Percentiles rank a stretch among this genome's conserved stretches.
phyloP scores from a whole-genome alignment of 2,888 invertebrate genomes.

The Meghimatium bilineatum region DNA sequence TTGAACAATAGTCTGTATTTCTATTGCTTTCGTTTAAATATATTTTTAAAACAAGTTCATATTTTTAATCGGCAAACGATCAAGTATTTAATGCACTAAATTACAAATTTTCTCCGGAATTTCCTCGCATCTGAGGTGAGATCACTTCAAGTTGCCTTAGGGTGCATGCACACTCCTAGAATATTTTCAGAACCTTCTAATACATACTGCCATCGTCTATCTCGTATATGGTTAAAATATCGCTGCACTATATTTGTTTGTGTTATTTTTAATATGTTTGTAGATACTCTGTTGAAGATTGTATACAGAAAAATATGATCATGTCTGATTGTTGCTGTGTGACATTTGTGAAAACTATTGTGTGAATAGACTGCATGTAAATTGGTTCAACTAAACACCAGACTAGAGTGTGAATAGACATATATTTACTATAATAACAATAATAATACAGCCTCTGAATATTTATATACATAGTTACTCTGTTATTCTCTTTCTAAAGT shows the following conservation, averaged over 20 bases:
- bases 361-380: slow-evolving; percentile 18
- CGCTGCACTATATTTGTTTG: background rate
- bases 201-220: no score
- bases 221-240: background rate
- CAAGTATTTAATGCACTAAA: no score
- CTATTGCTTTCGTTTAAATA: no score
- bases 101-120: no score
- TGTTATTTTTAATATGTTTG: background rate
- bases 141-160: no score
- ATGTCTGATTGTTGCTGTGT: background rate
- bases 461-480: slow-evolving; percentile 41
- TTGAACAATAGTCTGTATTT: no score
- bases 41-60: no score
- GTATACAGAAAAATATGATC: background rate
- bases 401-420: slow-evolving; percentile 19
- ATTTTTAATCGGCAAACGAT: no score
- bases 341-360: background rate
- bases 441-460: slow-evolving; percentile 26
- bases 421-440: slow-evolving; percentile 44
- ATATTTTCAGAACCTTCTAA: no score
- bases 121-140: no score
- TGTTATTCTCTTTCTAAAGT: slow-evolving; percentile 30
- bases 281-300: background rate
- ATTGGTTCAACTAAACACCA: slow-evolving; percentile 21
- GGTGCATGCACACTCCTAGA: no score